Evolutionary conservation across 2,113 vertebrate genomes (phyloP).

Genomic region (Burhinus bistriatus): DNA sequence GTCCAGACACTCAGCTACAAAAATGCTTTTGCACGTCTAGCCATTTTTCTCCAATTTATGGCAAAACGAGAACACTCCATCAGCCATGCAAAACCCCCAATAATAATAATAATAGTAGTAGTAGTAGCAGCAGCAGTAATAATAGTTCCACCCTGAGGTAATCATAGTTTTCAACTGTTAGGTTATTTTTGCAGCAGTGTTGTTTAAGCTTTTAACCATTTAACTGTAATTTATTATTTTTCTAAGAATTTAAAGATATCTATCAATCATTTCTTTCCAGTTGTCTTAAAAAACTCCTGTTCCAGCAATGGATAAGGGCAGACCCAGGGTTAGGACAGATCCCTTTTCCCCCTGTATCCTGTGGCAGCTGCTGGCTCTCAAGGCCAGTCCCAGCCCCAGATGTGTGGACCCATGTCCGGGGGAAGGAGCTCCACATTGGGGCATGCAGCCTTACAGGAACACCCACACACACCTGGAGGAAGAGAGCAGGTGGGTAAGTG

Average conservation of each 20-base stretch:
- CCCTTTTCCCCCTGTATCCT: not conserved
- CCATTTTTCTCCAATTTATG: not conserved
- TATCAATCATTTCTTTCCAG: not conserved
- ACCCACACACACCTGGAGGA: accelerated
- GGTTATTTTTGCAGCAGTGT: not conserved
- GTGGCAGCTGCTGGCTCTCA: not conserved
- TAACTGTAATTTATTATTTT: not conserved
- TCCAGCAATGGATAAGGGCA: not conserved
- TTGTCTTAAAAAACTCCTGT: not conserved
- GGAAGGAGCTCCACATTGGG: not conserved
- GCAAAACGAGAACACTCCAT: not conserved
- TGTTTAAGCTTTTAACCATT: not conserved
- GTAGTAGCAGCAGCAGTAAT: not conserved
- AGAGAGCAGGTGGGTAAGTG: not conserved
- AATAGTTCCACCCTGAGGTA: not conserved
- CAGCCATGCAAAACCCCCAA: not conserved
- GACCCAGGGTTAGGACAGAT: not conserved
- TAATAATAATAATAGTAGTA: not conserved
- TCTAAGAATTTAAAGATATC: not conserved
- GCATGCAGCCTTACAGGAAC: not conserved
- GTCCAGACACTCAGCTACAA: not conserved
- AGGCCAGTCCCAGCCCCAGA: not conserved
- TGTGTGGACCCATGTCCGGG: not conserved
- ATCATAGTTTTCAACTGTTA: not conserved
- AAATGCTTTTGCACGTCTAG: not conserved